Evolutionary conservation across 1,140 invertebrate genomes (phyloP).

Genomic region (Gryon sp.): DNA sequence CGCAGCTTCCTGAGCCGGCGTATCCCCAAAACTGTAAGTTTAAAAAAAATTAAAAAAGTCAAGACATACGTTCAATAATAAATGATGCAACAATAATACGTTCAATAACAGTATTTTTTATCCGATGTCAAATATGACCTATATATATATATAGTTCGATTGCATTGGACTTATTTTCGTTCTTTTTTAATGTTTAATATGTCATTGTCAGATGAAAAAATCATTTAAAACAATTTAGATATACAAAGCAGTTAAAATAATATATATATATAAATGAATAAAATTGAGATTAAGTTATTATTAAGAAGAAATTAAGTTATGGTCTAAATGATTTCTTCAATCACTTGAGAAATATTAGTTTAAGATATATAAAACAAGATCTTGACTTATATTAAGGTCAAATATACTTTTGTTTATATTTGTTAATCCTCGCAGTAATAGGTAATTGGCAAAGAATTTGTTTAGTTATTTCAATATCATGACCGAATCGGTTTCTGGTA

Average conservation of each 20-base stretch:
- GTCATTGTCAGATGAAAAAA: neutral
- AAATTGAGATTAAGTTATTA: too few relatives aligned
- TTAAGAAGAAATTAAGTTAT: too few relatives aligned
- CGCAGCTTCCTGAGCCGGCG: constrained; percentile 73
- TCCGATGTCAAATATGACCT: too few relatives aligned
- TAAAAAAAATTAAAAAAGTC: constrained; percentile 80
- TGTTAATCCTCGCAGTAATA: constrained; percentile 15
- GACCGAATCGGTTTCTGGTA: constrained; percentile 74
- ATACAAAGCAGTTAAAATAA: too few relatives aligned
- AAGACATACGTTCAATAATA: constrained; percentile 57
- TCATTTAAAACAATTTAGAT: neutral
- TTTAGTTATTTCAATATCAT: constrained; percentile 59
- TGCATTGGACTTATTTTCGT: too few relatives aligned
- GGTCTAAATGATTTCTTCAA: constrained; percentile 12
- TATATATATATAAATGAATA: too few relatives aligned
- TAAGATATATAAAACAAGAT: constrained; percentile 11
- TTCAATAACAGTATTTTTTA: too few relatives aligned
- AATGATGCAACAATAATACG: neutral
- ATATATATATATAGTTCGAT: too few relatives aligned
- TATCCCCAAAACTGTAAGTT: constrained; percentile 79
- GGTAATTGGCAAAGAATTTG: constrained; percentile 35
- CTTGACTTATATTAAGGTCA: constrained; percentile 19
- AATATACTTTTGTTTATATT: constrained; percentile 15
- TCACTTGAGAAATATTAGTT: neutral
- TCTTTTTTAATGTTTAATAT: neutral